Evolutionary conservation across 2,888 invertebrate species (phyloP).

Genomic region (Calameuta idolon): DNA sequence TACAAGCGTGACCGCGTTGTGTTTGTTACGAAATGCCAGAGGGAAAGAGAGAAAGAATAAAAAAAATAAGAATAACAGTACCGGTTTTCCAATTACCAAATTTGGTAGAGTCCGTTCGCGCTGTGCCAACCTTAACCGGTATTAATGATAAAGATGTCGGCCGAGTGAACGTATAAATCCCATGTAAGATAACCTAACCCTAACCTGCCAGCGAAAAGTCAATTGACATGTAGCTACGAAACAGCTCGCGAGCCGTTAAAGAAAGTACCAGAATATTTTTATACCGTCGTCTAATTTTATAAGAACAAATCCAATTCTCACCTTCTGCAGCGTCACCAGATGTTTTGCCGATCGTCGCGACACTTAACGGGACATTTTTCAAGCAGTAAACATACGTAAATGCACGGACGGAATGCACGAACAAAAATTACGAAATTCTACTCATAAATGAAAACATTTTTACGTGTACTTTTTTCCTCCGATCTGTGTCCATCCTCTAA

Average conservation of each 20-base stretch:
- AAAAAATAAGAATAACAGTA: not conserved
- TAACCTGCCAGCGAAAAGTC: not conserved
- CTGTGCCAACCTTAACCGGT: not conserved
- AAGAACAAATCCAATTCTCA: not conserved
- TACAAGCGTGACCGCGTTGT: not conserved
- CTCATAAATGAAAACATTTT: constrained; percentile 11
- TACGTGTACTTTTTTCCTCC: constrained; percentile 7
- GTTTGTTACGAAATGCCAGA: not conserved
- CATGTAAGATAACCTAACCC: not conserved
- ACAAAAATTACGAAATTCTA: not conserved
- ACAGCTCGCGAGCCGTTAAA: not conserved
- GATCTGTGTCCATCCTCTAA: constrained; percentile 14
- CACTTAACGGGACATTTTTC: not conserved
- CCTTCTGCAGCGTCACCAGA: not conserved
- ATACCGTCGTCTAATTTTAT: not conserved
- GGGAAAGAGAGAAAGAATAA: not conserved
- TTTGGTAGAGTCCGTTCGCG: not conserved
- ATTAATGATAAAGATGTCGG: not conserved
- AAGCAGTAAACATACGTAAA: not conserved
- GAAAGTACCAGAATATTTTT: not conserved
- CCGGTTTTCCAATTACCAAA: not conserved
- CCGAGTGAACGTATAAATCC: not conserved
- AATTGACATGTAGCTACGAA: not conserved
- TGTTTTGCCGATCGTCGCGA: not conserved
- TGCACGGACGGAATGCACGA: not conserved